Percentiles rank a stretch among this genome's conserved stretches.
Conservation (phyloP, 2,113 vertebrate genomes). For the Tursiops truncatus region DNA sequence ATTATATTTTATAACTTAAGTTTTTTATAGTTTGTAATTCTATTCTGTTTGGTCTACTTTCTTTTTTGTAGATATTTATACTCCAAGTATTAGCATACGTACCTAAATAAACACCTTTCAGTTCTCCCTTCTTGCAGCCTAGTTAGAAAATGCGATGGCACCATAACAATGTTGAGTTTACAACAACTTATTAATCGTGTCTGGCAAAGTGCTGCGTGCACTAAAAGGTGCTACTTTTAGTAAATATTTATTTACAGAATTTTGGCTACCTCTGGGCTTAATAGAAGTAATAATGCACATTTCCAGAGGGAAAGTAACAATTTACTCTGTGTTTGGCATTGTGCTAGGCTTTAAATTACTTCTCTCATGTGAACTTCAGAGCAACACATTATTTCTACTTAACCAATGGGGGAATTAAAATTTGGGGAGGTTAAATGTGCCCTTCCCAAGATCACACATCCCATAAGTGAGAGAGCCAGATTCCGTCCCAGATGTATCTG, state of each 20-base stretch:
- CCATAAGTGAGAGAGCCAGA: neutral
- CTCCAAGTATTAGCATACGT: neutral
- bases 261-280: neutral
- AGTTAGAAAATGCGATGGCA: neutral
- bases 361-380: neutral
- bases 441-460: neutral
- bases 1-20: neutral
- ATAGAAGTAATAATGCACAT: neutral
- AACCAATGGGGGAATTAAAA: neutral
- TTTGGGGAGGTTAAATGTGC: neutral
- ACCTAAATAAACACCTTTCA: constrained; percentile 8
- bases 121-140: neutral
- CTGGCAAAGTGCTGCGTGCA: neutral
- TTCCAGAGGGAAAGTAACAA: neutral
- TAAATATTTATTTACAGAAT: neutral
- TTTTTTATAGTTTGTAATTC: constrained; percentile 39
- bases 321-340: neutral
- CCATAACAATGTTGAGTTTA: neutral
- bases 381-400: neutral
- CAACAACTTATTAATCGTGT: neutral
- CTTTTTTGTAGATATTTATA: constrained; percentile 23
- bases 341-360: neutral
- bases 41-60: constrained; percentile 37
- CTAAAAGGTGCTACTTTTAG: neutral
- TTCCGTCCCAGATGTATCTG: neutral